Evolutionary conservation across 2,888 invertebrate genomes (phyloP).

Genomic region (Hylaea fasciaria): DNA sequence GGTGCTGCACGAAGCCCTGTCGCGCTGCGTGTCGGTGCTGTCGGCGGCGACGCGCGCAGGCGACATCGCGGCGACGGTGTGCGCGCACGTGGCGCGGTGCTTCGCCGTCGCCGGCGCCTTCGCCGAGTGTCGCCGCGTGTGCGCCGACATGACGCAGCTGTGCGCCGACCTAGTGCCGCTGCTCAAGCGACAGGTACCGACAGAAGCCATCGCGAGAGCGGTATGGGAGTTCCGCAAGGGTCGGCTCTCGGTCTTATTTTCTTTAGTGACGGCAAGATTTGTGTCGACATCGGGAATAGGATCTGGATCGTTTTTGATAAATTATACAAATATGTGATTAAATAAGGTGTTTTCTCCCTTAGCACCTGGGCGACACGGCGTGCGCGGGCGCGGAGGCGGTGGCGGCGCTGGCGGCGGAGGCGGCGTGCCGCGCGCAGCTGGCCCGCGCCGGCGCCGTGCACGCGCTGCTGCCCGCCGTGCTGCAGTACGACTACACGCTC

Average conservation of each 20-base stretch:
- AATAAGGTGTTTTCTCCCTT: too few relatives aligned
- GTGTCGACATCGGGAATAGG: too few relatives aligned
- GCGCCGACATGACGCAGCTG: conserved; percentile 94
- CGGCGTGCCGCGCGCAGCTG: conserved; percentile 92
- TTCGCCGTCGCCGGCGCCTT: conserved; percentile 98
- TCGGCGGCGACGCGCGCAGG: conserved; percentile 89
- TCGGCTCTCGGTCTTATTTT: too few relatives aligned
- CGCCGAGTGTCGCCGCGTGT: conserved; percentile 93
- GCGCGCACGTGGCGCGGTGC: conserved; percentile 95
- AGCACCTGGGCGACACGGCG: conserved; percentile 92
- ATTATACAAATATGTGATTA: too few relatives aligned
- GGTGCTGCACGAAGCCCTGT: conserved; percentile 94
- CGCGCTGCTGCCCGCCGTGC: conserved; percentile 95
- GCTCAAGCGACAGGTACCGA: conserved; percentile 55
- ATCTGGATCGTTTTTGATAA: too few relatives aligned
- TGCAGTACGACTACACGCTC: conserved; percentile 98
- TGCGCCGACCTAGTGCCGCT: conserved; percentile 88
- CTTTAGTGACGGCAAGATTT: too few relatives aligned
- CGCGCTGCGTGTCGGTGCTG: conserved; percentile 96
- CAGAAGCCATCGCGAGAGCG: too few relatives aligned
- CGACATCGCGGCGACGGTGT: conserved; percentile 95
- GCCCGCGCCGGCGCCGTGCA: conserved; percentile 95
- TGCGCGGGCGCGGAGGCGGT: conserved; percentile 96
- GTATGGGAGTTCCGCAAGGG: too few relatives aligned
- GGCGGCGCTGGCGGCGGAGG: conserved; percentile 93